Evolutionary conservation across 37 sponge, comb jelly and placozoan genomes (phyloP).

Genomic region (Cladorhizidae sp.): DNA sequence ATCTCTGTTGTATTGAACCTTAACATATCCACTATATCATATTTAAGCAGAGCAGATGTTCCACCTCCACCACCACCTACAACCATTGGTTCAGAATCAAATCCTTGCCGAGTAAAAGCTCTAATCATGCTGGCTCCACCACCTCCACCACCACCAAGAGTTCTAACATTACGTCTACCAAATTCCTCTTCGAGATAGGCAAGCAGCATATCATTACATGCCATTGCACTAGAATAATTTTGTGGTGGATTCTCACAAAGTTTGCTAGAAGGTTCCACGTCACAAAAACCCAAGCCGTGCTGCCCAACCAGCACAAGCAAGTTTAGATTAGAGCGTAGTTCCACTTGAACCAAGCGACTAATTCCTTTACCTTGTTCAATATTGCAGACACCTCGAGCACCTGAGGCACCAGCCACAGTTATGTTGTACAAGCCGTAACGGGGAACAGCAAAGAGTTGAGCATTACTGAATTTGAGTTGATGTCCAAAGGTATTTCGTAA

Average conservation of each 20-base stretch:
- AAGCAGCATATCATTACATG: slow-evolving; percentile 5
- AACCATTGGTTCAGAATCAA: slow-evolving; percentile 8
- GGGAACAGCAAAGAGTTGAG: slow-evolving; percentile 51
- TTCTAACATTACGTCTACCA: not conserved
- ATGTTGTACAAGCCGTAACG: slow-evolving; percentile 43
- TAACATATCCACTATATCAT: not conserved
- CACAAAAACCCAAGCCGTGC: slow-evolving; percentile 47
- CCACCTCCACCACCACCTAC: slow-evolving; percentile 62
- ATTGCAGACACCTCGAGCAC: slow-evolving; percentile 59
- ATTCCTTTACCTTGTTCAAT: slow-evolving; percentile 22
- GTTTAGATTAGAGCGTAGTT: not conserved
- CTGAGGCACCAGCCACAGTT: slow-evolving; percentile 59
- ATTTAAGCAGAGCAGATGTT: not conserved
- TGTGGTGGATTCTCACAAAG: slow-evolving; percentile 11
- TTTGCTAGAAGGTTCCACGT: not conserved
- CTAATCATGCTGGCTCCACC: slow-evolving; percentile 64
- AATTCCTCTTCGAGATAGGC: not conserved
- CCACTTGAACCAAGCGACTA: not conserved
- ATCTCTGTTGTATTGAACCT: not conserved
- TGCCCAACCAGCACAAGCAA: slow-evolving; percentile 55
- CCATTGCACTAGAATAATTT: not conserved
- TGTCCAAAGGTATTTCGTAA: not conserved
- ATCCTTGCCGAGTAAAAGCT: not conserved
- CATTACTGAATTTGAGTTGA: slow-evolving; percentile 7
- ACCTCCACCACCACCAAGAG: slow-evolving; percentile 59